A percentile compares a stretch with the other conserved stretches of the same genome.
Conservation (phyloP, 2,888 invertebrate species). For the Thymelicus sylvestris region DNA sequence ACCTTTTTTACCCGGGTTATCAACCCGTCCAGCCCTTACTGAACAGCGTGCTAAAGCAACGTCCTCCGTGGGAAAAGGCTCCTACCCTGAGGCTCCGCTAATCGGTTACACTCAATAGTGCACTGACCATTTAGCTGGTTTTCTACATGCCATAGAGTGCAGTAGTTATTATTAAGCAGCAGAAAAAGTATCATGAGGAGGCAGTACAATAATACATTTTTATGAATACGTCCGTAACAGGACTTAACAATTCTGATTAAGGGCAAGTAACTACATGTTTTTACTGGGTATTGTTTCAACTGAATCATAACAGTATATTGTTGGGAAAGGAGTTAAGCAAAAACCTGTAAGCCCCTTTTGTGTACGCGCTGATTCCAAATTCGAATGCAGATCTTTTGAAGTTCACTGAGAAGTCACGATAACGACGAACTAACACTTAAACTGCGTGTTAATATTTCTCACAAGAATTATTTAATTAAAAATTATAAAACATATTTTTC, state of each 20-base stretch:
- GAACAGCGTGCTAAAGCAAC: too few relatives aligned
- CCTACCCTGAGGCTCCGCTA: too few relatives aligned
- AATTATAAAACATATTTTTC: too few relatives aligned
- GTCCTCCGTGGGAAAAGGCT: too few relatives aligned
- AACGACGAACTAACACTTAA: not conserved
- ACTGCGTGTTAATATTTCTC: not conserved
- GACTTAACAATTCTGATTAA: conserved; percentile 45
- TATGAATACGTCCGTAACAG: conserved; percentile 40
- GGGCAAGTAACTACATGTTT: conserved; percentile 43
- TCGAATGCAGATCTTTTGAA: conserved; percentile 22
- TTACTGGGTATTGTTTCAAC: conserved; percentile 46
- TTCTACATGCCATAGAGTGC: not conserved
- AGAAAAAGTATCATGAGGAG: not conserved
- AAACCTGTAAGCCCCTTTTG: conserved; percentile 49
- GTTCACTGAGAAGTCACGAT: not conserved
- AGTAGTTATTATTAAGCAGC: not conserved
- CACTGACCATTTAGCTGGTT: not conserved
- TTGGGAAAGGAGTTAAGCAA: conserved; percentile 46
- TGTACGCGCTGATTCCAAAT: conserved; percentile 46
- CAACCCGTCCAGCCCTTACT: too few relatives aligned
- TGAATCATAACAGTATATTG: conserved; percentile 38
- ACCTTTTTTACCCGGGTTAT: too few relatives aligned
- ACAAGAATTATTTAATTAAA: too few relatives aligned
- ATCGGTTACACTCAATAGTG: too few relatives aligned
- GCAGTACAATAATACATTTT: conserved; percentile 17